phyloP scores from a whole-genome alignment of 2,888 invertebrate genomes.

The Ceratothoa steindachneri region DNA sequence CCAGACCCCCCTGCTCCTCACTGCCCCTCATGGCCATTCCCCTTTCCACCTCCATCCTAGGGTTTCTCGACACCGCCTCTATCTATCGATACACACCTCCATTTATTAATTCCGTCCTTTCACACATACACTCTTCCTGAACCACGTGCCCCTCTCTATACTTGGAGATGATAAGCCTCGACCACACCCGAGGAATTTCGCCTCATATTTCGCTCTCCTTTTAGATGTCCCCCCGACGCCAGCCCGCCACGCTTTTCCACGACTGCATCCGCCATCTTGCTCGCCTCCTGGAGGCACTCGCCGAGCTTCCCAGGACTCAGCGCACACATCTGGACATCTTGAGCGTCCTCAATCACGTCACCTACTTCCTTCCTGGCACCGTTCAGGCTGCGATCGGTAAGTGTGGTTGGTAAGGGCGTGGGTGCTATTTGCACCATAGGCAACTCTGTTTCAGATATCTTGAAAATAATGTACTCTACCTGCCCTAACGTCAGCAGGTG shows the following conservation, averaged over 20 bases:
- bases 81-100: too few relatives aligned
- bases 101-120: too few relatives aligned
- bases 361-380: conserved; percentile 25
- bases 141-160: too few relatives aligned
- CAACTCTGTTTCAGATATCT: neutral
- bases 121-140: too few relatives aligned
- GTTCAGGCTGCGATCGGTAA: conserved; percentile 38
- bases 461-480: neutral
- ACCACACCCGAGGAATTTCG: too few relatives aligned
- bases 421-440: neutral
- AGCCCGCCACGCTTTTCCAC: conserved; percentile 33
- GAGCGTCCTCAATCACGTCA: conserved; percentile 21
- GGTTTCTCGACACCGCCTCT: too few relatives aligned
- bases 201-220: too few relatives aligned
- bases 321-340: conserved; percentile 21
- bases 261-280: conserved; percentile 36
- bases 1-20: too few relatives aligned
- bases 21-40: too few relatives aligned
- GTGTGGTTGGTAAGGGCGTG: neutral
- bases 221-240: conserved; percentile 40
- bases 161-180: too few relatives aligned
- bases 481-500: too few relatives aligned
- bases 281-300: conserved; percentile 24
- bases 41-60: too few relatives aligned
- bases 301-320: conserved; percentile 14